A percentile compares a stretch with the other conserved stretches of the same genome.
phyloP scores from a whole-genome alignment of 2,113 vertebrate genomes.

The Empidonax alnorum region DNA sequence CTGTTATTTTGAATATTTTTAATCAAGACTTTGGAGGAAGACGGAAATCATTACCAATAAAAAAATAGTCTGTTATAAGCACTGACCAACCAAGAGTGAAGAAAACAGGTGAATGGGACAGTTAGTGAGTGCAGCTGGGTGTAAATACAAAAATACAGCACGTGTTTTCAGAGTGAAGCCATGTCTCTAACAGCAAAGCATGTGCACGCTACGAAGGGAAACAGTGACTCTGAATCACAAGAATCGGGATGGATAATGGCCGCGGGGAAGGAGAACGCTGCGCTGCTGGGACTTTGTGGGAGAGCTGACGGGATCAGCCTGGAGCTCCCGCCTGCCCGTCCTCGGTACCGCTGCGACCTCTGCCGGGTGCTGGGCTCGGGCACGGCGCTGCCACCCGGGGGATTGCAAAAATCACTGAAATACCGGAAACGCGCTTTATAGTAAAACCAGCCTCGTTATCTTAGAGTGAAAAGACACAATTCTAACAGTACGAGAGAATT shows the following conservation, averaged over 20 bases:
- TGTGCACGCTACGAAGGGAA: accelerated
- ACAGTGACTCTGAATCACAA: background rate
- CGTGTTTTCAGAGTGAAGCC: background rate
- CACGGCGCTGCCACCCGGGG: background rate
- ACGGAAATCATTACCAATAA: background rate
- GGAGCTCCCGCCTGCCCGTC: background rate
- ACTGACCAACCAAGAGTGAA: background rate
- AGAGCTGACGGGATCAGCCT: accelerated
- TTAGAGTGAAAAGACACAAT: background rate
- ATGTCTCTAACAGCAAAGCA: background rate
- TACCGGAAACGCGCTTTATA: accelerated
- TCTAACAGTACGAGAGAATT: background rate
- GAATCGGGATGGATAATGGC: accelerated
- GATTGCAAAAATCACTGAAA: background rate
- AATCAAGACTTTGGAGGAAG: background rate
- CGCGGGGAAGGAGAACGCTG: accelerated
- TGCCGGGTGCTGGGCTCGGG: background rate
- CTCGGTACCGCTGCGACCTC: background rate
- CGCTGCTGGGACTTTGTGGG: accelerated
- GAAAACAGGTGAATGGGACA: background rate
- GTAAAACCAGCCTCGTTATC: background rate
- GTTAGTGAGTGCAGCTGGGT: background rate
- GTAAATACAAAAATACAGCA: background rate
- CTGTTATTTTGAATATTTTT: background rate
- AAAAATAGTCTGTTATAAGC: background rate